A percentile compares a stretch with the other conserved stretches of the same genome.
These are phyloP conservation scores for Aricia artaxerxes DNA, from an alignment of 2,888 invertebrate genomes.

Conservation along the genomic window DNA sequence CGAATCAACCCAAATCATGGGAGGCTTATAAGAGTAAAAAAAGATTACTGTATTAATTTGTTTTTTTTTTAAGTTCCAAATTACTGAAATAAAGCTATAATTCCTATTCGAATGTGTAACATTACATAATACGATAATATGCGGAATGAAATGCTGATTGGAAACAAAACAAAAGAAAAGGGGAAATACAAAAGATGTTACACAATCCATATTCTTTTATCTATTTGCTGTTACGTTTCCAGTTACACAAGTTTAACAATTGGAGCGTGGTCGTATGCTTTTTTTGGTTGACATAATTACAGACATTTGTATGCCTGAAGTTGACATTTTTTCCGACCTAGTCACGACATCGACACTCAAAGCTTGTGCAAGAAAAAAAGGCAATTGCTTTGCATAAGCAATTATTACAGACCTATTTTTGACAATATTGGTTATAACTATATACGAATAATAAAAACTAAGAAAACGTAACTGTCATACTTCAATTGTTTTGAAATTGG, in stretches of 20 bases:
- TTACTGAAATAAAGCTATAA: background rate
- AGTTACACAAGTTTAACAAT: constrained; percentile 39
- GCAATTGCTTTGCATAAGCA: background rate
- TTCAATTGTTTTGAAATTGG: no score
- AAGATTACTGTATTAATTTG: background rate
- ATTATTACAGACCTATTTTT: background rate
- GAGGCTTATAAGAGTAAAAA: background rate
- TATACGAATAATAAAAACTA: no score
- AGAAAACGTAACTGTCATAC: no score
- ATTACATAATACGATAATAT: background rate
- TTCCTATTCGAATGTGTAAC: background rate
- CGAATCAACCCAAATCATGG: no score
- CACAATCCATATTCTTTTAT: constrained; percentile 24
- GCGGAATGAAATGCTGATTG: constrained; percentile 20
- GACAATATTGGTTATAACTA: background rate
- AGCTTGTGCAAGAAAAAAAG: background rate
- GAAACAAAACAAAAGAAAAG: constrained; percentile 18
- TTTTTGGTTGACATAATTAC: constrained; percentile 37
- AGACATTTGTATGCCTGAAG: constrained; percentile 15
- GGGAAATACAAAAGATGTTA: constrained; percentile 20
- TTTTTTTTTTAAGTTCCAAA: no score
- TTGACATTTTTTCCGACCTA: constrained; percentile 3
- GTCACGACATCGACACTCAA: background rate
- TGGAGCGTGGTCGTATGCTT: constrained; percentile 39
- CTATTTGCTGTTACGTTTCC: constrained; percentile 39